phyloP scores from a whole-genome alignment of 2,888 invertebrate species.

The Agrilus cyanescens region DNA sequence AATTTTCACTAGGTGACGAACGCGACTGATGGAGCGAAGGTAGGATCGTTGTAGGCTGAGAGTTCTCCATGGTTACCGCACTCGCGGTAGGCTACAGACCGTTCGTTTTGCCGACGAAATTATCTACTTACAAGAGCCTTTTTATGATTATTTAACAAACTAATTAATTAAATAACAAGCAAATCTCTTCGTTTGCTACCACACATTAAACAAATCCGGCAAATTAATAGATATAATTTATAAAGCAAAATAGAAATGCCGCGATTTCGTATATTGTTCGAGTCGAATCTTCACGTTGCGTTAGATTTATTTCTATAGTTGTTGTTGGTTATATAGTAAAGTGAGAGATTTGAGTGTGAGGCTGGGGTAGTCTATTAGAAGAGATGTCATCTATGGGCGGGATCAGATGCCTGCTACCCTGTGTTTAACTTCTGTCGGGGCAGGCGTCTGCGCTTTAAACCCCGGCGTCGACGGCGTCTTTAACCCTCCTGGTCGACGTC shows the following conservation, averaged over 20 bases:
- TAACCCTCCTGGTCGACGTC: constrained; percentile 13
- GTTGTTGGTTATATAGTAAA: constrained; percentile 22
- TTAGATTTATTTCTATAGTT: constrained; percentile 12
- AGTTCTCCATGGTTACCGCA: constrained; percentile 11
- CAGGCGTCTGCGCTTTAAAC: constrained; percentile 27
- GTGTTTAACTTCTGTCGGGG: constrained; percentile 36
- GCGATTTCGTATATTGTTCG: too few relatives aligned
- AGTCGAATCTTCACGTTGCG: background rate
- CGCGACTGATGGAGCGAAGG: constrained; percentile 28
- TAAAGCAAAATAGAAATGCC: too few relatives aligned
- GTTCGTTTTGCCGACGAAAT: too few relatives aligned
- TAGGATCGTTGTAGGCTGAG: constrained; percentile 23
- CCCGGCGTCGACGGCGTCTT: constrained; percentile 14
- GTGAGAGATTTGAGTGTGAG: constrained; percentile 22
- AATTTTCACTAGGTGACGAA: constrained; percentile 25
- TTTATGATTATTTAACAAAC: too few relatives aligned
- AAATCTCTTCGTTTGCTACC: too few relatives aligned
- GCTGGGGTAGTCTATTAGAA: constrained; percentile 20
- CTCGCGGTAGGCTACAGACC: too few relatives aligned
- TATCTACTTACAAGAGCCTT: too few relatives aligned
- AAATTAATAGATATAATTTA: too few relatives aligned
- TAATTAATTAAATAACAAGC: too few relatives aligned
- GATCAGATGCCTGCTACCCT: constrained; percentile 35
- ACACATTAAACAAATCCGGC: too few relatives aligned
- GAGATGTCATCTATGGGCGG: constrained; percentile 30